phyloP scores from a whole-genome alignment of 2,888 invertebrate species.

The Yponomeuta plumbellus region DNA sequence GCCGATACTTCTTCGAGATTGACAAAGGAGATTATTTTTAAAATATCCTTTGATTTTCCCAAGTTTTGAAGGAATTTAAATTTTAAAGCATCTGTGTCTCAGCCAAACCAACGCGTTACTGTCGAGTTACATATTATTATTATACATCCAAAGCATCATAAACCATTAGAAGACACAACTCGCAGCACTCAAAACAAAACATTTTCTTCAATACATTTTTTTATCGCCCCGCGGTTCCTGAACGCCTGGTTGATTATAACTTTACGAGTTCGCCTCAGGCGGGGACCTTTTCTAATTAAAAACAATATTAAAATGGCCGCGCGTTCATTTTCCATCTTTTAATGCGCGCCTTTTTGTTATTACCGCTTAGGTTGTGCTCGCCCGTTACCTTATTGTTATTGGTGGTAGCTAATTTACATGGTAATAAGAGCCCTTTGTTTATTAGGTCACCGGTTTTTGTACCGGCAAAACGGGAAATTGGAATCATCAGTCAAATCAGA shows the following conservation, averaged over 20 bases:
- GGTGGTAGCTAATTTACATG: conserved; percentile 71
- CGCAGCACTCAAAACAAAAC: not conserved
- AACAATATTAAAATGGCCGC: conserved; percentile 46
- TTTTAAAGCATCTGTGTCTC: no score
- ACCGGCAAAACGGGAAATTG: not conserved
- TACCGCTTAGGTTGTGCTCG: conserved; percentile 44
- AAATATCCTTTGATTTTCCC: no score
- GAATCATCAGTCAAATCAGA: not conserved
- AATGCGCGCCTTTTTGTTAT: conserved; percentile 59
- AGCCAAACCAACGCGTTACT: no score
- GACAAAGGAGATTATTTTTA: no score
- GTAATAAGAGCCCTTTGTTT: conserved; percentile 46
- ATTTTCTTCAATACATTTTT: conserved; percentile 5
- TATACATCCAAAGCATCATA: not conserved
- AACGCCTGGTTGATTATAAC: conserved; percentile 38
- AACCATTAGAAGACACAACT: not conserved
- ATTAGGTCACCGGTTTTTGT: conserved; percentile 2
- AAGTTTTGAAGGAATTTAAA: no score
- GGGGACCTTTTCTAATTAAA: conserved; percentile 63
- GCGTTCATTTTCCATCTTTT: conserved; percentile 69
- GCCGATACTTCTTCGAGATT: no score
- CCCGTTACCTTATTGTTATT: conserved; percentile 57
- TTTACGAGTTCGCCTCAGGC: conserved; percentile 59
- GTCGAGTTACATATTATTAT: not conserved
- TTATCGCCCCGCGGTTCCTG: conserved; percentile 25